A percentile compares a stretch with the other conserved stretches of the same genome.
These are phyloP conservation scores for Apodemus agrarius DNA, from an alignment of 2,797 vertebrate genomes.

Conservation along the genomic window DNA sequence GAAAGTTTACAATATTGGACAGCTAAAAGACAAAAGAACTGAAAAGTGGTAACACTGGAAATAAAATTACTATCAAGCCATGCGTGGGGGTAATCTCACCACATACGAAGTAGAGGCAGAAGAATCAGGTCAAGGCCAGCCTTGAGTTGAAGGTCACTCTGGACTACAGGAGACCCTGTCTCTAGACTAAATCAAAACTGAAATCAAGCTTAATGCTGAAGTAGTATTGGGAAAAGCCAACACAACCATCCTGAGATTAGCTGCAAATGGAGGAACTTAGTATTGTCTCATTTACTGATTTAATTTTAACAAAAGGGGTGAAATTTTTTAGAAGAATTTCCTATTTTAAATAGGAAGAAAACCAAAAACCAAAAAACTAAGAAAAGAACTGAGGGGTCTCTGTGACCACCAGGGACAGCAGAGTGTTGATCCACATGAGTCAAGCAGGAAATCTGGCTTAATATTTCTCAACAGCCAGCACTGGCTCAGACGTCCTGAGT, in stretches of 20 bases:
- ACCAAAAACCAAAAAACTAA: neutral
- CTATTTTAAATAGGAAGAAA: neutral
- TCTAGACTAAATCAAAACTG: neutral
- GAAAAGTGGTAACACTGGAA: constrained; percentile 36
- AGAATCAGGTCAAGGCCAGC: neutral
- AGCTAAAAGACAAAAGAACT: constrained; percentile 43
- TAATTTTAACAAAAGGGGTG: neutral
- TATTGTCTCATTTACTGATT: neutral
- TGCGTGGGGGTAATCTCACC: neutral
- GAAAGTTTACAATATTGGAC: constrained; percentile 27
- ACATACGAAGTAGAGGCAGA: neutral
- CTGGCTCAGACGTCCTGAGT: neutral
- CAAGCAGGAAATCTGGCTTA: neutral
- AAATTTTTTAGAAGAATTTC: neutral
- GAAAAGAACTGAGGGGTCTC: neutral
- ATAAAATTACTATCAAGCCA: neutral
- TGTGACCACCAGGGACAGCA: neutral
- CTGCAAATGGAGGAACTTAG: neutral
- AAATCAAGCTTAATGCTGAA: constrained; percentile 8
- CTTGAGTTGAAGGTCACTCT: neutral
- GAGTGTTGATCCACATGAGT: neutral
- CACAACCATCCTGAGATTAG: neutral
- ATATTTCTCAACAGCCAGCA: neutral
- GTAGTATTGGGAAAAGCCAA: neutral
- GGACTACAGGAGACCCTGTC: neutral